Conservation (phyloP, 2,113 vertebrate species). For the Scatophagus argus region DNA sequence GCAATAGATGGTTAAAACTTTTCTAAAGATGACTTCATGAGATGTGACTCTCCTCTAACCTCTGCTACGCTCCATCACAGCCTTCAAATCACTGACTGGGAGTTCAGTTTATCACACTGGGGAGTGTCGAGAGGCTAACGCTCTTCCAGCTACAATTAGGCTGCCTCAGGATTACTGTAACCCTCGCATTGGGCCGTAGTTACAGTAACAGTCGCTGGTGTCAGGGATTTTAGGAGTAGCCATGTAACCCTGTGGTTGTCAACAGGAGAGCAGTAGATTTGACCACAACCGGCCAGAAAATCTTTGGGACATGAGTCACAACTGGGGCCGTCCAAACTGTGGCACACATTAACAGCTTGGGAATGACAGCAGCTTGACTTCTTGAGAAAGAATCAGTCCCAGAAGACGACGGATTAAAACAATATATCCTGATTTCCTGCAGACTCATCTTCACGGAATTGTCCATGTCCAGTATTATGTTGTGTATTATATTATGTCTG, state of each 20-base stretch:
- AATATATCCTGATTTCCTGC: background rate
- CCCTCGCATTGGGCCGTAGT: conserved; percentile 42
- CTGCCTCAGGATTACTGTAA: conserved; percentile 61
- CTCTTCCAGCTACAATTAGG: conserved; percentile 38
- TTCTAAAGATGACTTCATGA: conserved; percentile 3
- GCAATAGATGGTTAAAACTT: conserved; percentile 10
- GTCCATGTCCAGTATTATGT: background rate
- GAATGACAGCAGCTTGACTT: conserved; percentile 22
- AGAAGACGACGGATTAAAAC: background rate
- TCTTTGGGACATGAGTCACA: conserved; percentile 73
- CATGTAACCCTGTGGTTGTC: conserved; percentile 58
- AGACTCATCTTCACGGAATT: background rate
- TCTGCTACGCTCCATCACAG: conserved; percentile 20
- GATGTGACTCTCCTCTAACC: conserved; percentile 18
- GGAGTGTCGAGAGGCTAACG: conserved; percentile 28
- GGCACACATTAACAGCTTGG: conserved; percentile 62
- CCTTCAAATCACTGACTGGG: conserved; percentile 16
- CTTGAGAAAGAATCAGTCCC: background rate
- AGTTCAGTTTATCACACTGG: conserved; percentile 52
- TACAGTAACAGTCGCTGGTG: conserved; percentile 64
- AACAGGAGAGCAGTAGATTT: conserved; percentile 52
- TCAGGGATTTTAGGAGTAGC: conserved; percentile 47
- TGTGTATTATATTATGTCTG: background rate
- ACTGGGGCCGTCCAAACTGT: conserved; percentile 43
- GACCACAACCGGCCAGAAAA: conserved; percentile 70